Evolutionary conservation across 2,797 vertebrate genomes (phyloP).

Genomic region (Sebastes hubbsi): DNA sequence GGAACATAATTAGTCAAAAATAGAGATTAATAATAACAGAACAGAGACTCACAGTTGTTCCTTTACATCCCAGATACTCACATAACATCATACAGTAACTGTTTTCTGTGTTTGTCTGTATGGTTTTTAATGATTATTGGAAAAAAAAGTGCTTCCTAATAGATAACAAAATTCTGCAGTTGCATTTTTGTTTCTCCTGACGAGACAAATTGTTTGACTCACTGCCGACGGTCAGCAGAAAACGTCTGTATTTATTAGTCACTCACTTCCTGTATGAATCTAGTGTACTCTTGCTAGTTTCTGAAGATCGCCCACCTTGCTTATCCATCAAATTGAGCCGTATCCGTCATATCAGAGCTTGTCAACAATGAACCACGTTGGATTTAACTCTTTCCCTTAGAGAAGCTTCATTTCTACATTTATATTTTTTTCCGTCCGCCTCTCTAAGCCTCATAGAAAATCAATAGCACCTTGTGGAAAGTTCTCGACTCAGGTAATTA

Average conservation of each 20-base stretch:
- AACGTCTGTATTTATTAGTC: not conserved
- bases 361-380: not conserved
- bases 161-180: not conserved
- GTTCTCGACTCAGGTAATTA: conserved; percentile 32
- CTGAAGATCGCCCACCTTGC: no score
- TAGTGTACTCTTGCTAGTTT: no score
- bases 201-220: not conserved
- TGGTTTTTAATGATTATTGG: not conserved
- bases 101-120: not conserved
- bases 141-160: not conserved
- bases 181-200: conserved; percentile 6
- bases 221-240: not conserved
- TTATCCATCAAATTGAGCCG: not conserved
- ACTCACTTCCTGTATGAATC: not conserved
- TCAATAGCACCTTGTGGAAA: conserved; percentile 42
- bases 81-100: not conserved
- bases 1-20: not conserved
- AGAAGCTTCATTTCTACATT: not conserved
- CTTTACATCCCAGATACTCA: not conserved
- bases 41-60: not conserved
- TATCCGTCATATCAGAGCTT: not conserved
- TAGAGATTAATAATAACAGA: not conserved
- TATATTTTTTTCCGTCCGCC: not conserved
- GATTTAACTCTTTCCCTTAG: not conserved
- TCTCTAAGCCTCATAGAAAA: conserved; percentile 19